Base-by-base conservation (phyloP, 2,888 invertebrate genomes). In the Anticlea derivata region DNA sequence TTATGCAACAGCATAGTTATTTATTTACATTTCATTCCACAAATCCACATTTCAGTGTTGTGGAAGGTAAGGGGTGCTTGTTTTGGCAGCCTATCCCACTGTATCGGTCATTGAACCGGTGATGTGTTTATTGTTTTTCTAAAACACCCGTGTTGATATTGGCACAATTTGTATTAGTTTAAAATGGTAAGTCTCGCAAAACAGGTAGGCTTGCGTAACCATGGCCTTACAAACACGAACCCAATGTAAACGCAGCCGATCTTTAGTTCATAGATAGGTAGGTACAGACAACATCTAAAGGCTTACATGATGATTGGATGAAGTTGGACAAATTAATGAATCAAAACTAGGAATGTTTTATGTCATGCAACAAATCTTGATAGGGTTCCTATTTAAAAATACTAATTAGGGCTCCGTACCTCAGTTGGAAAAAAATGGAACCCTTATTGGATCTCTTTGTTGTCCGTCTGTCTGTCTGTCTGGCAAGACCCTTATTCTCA, bases 111-210 rank as follows among this genome's bases (percentile, higher is more conserved):
- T 66, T 81, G 87, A 87, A 85, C 87, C 68, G 52, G 35, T 40
- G 53, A 48, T 55, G 47, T 82, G 85, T 86, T 87, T 88, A 83
- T 88, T 87, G 85, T 86, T 86, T 82, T 87, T 84, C 78, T 81
- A 76, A 80, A 77, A 74, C 75, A 79, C 70, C 68, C 66, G 67
- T 87, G 86, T 87, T 86, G 83, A 68, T 86, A 83, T 87, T 88
- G 88, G 87, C 88, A 82, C 80, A 78, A 75, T 70, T 69, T 74
- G 71, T 88, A 86, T 88, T 88, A 87, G 84, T 87, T 85, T 87
- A 79, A 77, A 82, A 82, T 80, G 74, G 75, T 80, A 78, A 80
- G 74, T 79, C 77, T 82, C 73, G 73, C 70, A 60, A 76, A 75
- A 76, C 83, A 83, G 81, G 83, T 80, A 79, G 63, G 68, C 63